Conservation (phyloP, 2,113 vertebrate species). For the Emydura subglobosa region DNA sequence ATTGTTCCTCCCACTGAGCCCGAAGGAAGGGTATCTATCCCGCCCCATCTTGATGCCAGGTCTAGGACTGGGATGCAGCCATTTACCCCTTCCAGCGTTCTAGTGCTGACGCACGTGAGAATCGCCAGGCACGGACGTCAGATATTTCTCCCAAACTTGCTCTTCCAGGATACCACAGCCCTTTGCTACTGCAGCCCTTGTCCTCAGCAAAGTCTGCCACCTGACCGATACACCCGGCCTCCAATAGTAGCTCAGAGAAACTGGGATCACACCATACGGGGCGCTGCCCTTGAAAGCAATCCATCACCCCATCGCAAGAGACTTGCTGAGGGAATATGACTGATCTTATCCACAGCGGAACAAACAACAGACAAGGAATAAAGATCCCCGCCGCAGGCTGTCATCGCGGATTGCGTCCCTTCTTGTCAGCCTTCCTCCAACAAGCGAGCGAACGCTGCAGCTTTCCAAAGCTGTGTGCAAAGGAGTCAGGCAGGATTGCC, state of each 20-base stretch:
- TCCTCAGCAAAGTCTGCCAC: neutral
- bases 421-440: neutral
- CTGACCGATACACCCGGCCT: no score
- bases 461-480: neutral
- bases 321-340: neutral
- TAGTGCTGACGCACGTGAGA: neutral
- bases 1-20: neutral
- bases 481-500: neutral
- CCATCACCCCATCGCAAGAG: neutral
- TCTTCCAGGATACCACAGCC: neutral
- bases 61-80: neutral
- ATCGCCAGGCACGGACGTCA: neutral
- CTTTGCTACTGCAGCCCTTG: neutral
- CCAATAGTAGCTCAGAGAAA: neutral
- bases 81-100: neutral
- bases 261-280: neutral
- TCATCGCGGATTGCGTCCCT: neutral
- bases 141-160: neutral
- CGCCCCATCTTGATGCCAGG: neutral
- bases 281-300: neutral
- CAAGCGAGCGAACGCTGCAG: neutral
- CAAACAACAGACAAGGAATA: no score
- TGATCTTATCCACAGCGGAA: neutral
- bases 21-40: neutral
- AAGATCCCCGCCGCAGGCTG: neutral